Evolutionary conservation across 2,888 invertebrate species (phyloP).

Genomic region (Rutpela maculata): DNA sequence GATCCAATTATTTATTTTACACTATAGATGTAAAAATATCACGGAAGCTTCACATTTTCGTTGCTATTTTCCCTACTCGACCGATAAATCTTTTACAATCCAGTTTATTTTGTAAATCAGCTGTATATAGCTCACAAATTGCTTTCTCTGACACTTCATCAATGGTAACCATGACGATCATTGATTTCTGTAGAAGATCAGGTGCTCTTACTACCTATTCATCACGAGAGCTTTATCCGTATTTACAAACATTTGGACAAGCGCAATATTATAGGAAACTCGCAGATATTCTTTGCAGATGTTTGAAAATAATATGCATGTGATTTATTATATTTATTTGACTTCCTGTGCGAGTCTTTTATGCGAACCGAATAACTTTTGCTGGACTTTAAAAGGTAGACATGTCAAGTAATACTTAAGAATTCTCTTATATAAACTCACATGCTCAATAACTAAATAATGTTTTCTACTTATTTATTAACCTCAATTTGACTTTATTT

Average conservation of each 20-base stretch:
- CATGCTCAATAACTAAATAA: no score
- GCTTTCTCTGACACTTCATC: slow-evolving; percentile 11
- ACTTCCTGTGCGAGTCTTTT: no score
- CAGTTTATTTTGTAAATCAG: background rate
- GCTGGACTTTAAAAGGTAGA: no score
- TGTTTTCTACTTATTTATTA: no score
- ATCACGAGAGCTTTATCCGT: background rate
- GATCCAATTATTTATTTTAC: no score
- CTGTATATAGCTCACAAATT: background rate
- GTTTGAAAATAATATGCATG: background rate
- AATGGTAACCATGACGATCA: slow-evolving; percentile 19
- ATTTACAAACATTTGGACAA: background rate
- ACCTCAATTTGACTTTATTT: no score
- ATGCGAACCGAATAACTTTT: no score
- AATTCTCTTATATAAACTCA: no score
- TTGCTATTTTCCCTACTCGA: background rate
- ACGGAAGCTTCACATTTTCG: background rate
- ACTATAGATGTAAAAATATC: no score
- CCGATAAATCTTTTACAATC: background rate
- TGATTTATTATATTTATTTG: background rate
- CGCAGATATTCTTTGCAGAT: background rate
- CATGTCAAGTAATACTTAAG: no score
- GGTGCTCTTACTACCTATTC: background rate
- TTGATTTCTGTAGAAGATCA: background rate
- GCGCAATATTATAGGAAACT: background rate